phyloP scores from a whole-genome alignment of 2,113 vertebrate species.

The Spizaetus ornatus region DNA sequence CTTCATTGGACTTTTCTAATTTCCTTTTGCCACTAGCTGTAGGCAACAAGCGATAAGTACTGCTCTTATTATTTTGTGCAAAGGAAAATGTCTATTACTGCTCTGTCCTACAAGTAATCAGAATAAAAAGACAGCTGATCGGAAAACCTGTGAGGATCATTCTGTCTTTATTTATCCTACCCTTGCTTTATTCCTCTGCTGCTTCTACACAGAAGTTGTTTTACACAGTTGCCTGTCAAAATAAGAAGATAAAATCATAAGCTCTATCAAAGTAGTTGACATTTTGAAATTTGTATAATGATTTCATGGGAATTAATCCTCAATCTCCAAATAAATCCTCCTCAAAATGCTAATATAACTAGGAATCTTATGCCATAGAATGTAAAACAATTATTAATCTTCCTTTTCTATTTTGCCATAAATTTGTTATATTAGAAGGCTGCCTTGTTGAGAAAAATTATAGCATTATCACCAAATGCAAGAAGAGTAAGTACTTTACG shows the following conservation, averaged over 20 bases:
- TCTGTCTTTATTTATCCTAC: conserved; percentile 70
- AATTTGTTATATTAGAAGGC: conserved; percentile 42
- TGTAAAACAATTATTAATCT: conserved; percentile 44
- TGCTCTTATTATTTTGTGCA: conserved; percentile 93
- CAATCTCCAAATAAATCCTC: conserved; percentile 63
- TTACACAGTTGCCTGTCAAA: conserved; percentile 76
- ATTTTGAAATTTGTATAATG: conserved; percentile 78
- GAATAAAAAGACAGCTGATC: conserved; percentile 75
- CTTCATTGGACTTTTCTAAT: conserved; percentile 91
- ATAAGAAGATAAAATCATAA: conserved; percentile 78
- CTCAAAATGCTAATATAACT: conserved; percentile 70
- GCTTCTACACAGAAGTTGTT: conserved; percentile 56
- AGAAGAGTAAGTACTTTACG: conserved; percentile 19
- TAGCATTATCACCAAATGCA: neutral
- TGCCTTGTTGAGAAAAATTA: conserved; percentile 38
- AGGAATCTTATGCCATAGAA: conserved; percentile 28
- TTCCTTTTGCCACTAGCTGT: conserved; percentile 89
- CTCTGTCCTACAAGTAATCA: conserved; percentile 76
- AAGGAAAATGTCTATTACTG: conserved; percentile 86
- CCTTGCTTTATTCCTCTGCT: conserved; percentile 41
- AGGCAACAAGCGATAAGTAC: conserved; percentile 93
- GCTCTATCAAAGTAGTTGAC: conserved; percentile 71
- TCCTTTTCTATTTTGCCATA: conserved; percentile 15
- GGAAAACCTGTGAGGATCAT: conserved; percentile 55
- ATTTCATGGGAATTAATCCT: conserved; percentile 74